Evolutionary conservation across 2,888 invertebrate species (phyloP), one percentile per base, ranked within the genome.

Genomic region (Catotricha subobsoleta): DNA sequence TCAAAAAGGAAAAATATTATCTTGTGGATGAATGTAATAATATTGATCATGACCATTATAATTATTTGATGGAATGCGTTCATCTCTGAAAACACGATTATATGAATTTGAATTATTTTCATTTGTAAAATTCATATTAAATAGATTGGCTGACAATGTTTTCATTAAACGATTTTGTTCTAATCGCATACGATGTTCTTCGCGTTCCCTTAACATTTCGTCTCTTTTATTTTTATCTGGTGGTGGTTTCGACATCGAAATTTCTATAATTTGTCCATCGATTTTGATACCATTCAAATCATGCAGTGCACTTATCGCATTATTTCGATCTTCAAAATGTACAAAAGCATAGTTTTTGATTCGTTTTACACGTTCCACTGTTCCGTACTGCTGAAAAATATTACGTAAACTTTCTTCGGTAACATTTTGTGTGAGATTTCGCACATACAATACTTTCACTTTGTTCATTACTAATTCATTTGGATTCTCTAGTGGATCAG

Each of bases 191-290:
- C n/a, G n/a, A n/a, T n/a, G n/a, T n/a, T 88, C 73, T 62, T n/a
- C n/a, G n/a, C 36, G 23, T 10, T 23, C 3, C 10, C 36, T 8
- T 16, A 36, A 25, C 2, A 36, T 20, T 15, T 36, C 36, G 21
- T 36, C 36, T 15, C 23, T 36, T 25, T 36, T 36, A 21, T 36
- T 36, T 20, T 36, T 36, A n/a, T 36, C 36, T 3, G 23, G 23
- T 13, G 36, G 36, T 36, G 36, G 36, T 15, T 36, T 23, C 16
- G 36, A 36, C 25, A 36, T 9, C 25, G 36, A 36, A 23, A 36
- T 36, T 10, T 16, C 21, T 15, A 36, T 3, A 25, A 15, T 10
- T 25, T 36, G 23, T 15, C 36, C 36, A n/a, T 23, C 21, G 10
- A 36, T 15, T 23, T 23, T 13, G 15, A 36, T 13, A 25, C 23